These are phyloP conservation scores for Saxidomus purpurata DNA, from an alignment of 1,140 invertebrate genomes.

Conservation along the genomic window DNA sequence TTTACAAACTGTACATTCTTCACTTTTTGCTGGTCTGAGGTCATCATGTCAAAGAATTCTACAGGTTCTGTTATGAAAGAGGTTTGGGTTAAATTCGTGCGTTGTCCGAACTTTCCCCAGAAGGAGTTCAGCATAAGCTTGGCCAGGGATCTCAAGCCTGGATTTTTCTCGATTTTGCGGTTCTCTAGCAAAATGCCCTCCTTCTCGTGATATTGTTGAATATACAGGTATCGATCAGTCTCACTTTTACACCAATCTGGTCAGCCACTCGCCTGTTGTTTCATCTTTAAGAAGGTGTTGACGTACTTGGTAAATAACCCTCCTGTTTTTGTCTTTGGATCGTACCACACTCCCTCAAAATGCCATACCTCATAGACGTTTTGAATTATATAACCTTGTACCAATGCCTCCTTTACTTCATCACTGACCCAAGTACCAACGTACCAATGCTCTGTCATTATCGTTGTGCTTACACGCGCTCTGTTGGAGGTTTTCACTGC, in stretches of 20 bases:
- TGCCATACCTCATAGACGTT: conserved; percentile 71
- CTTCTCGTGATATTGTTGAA: conserved; percentile 56
- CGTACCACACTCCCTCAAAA: conserved; percentile 34
- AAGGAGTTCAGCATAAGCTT: too few species aligned
- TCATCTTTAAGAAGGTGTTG: conserved; percentile 72
- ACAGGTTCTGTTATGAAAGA: too few species aligned
- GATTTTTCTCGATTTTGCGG: conserved; percentile 82
- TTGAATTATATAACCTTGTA: conserved; percentile 48
- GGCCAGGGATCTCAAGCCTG: conserved; percentile 74
- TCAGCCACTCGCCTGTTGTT: conserved; percentile 73
- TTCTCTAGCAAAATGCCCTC: conserved; percentile 84
- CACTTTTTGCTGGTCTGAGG: too few species aligned
- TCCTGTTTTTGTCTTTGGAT: not conserved
- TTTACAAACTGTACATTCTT: too few species aligned
- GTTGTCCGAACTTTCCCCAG: too few species aligned
- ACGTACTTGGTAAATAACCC: conserved; percentile 68
- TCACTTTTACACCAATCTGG: conserved; percentile 66
- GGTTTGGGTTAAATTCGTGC: too few species aligned
- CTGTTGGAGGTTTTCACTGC: conserved; percentile 4
- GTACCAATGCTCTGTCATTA: not conserved
- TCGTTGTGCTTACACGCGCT: conserved; percentile 19
- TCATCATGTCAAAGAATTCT: too few species aligned
- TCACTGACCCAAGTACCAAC: not conserved
- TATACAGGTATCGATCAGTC: conserved; percentile 72
- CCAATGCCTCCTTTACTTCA: not conserved